Percentiles rank a stretch among this genome's conserved stretches.
Conservation (phyloP, 2,797 vertebrate species). For the Xiphorhynchus erythropygius region DNA sequence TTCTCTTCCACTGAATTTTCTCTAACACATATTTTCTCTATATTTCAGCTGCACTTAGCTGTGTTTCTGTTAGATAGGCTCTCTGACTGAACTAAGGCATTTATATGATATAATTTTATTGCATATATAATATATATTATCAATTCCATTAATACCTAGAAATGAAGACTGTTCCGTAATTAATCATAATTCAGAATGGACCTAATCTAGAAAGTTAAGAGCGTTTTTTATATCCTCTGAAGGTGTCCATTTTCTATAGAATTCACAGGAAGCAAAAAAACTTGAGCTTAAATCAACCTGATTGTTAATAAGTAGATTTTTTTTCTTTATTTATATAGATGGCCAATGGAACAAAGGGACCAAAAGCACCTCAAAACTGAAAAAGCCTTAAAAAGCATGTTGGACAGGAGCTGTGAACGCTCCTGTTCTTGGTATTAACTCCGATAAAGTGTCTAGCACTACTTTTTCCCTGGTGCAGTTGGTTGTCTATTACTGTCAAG, state of each 20-base stretch:
- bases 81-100: neutral
- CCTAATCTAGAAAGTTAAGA: neutral
- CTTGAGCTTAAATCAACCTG: neutral
- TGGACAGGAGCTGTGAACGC: neutral
- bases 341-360: neutral
- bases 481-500: neutral
- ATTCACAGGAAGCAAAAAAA: neutral
- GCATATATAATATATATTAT: neutral
- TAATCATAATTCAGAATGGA: neutral
- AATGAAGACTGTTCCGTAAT: neutral
- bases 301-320: neutral
- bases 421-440: neutral
- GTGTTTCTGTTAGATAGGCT: neutral
- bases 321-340: neutral
- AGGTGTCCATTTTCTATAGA: neutral
- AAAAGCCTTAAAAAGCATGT: neutral
- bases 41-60: neutral
- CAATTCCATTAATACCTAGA: neutral
- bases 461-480: neutral
- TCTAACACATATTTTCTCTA: neutral
- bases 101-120: neutral
- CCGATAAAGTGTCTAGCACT: neutral
- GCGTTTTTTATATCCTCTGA: accelerated
- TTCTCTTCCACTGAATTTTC: neutral
- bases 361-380: neutral